Evolutionary conservation across 2,888 invertebrate species (phyloP).

Genomic region (Noctua fimbriata): DNA sequence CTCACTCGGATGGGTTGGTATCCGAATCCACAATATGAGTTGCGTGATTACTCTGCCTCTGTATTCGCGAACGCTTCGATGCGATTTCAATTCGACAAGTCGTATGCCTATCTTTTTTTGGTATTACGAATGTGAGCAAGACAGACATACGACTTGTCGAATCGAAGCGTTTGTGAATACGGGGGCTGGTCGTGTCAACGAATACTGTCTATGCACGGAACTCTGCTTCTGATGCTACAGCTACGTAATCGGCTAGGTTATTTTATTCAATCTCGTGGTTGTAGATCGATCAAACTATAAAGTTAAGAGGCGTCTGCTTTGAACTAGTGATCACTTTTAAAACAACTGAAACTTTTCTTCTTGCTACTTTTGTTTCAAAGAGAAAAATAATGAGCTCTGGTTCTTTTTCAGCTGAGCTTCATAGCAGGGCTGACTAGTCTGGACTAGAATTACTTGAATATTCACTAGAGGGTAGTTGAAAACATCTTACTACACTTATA

Average conservation of each 20-base stretch:
- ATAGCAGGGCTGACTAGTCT: neutral
- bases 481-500: neutral
- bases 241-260: neutral
- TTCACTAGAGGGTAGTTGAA: neutral
- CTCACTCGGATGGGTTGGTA: no score
- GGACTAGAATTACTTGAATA: neutral
- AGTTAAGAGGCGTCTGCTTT: neutral
- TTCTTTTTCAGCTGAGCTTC: neutral
- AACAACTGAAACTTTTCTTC: neutral
- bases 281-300: conserved; percentile 31
- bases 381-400: neutral
- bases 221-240: neutral
- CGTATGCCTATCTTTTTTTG: no score
- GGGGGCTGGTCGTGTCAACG: no score
- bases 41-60: no score
- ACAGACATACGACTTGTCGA: no score
- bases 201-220: neutral
- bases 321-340: conserved; percentile 4
- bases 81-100: no score
- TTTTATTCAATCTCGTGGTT: conserved; percentile 9
- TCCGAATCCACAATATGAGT: no score
- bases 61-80: no score
- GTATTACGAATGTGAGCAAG: no score
- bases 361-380: neutral
- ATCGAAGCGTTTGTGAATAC: no score